These are phyloP conservation scores for Meganola albula DNA, from an alignment of 2,888 invertebrate species.

Conservation along the genomic window DNA sequence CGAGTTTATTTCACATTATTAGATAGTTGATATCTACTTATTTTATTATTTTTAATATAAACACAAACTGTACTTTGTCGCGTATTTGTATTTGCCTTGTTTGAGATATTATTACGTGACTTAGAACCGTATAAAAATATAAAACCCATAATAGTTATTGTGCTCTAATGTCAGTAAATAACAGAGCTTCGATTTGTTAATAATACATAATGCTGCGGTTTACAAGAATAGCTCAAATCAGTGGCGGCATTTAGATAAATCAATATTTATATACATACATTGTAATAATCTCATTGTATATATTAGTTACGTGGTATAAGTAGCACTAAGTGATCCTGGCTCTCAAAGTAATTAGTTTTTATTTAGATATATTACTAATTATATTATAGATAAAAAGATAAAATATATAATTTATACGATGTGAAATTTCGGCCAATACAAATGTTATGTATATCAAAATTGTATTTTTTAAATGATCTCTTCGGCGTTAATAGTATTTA, in stretches of 20 bases:
- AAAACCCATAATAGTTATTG: constrained; percentile 22
- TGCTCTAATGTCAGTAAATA: constrained; percentile 33
- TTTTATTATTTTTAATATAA: constrained; percentile 50
- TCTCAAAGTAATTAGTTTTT: constrained; percentile 75
- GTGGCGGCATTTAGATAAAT: constrained; percentile 71
- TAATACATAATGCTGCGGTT: constrained; percentile 38
- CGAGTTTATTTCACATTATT: constrained; percentile 52
- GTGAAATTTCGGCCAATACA: constrained; percentile 71
- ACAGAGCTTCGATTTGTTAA: constrained; percentile 37
- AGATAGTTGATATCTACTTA: constrained; percentile 55
- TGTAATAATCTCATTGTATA: constrained; percentile 73
- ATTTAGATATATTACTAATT: constrained; percentile 62
- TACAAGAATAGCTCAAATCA: constrained; percentile 68
- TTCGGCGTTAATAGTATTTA: constrained; percentile 66
- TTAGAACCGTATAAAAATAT: too few relatives aligned
- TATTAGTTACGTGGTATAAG: constrained; percentile 57
- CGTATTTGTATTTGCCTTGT: constrained; percentile 47
- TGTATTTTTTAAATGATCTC: constrained; percentile 77
- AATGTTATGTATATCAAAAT: constrained; percentile 72
- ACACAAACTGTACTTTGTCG: too few relatives aligned
- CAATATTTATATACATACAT: constrained; percentile 62
- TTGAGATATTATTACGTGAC: too few relatives aligned
- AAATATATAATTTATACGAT: constrained; percentile 62
- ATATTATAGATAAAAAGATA: constrained; percentile 43
- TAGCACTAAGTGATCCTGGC: constrained; percentile 73